Conservation (phyloP, 2,888 invertebrate species). For the Heliothis peltigera region DNA sequence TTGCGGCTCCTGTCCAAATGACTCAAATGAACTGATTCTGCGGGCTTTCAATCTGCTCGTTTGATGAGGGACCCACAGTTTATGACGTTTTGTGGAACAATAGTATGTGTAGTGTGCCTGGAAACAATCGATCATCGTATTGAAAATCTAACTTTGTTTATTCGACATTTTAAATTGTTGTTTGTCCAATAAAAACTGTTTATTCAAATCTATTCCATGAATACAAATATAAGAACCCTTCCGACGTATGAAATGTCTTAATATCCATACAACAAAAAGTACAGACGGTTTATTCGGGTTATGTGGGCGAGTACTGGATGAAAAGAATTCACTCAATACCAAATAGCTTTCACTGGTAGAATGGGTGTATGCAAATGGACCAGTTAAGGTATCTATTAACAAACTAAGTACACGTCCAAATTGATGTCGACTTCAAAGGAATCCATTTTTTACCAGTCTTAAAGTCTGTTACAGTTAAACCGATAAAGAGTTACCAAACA, state of each 20-base stretch:
- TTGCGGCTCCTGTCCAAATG: constrained; percentile 36
- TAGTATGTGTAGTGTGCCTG: constrained; percentile 12
- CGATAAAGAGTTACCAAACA: constrained; percentile 38
- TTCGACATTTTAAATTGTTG: constrained; percentile 1
- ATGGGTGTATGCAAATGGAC: constrained; percentile 57
- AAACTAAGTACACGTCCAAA: constrained; percentile 50
- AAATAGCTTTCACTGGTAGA: constrained; percentile 53
- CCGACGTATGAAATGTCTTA: constrained; percentile 26
- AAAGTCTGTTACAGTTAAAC: constrained; percentile 31
- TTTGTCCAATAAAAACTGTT: constrained; percentile 4
- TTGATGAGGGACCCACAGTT: constrained; percentile 56
- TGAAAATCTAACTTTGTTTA: not conserved
- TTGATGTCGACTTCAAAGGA: constrained; percentile 42
- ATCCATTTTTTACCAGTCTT: constrained; percentile 35
- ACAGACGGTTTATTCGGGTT: constrained; percentile 22
- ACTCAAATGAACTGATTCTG: constrained; percentile 48
- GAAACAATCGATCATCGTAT: constrained; percentile 50
- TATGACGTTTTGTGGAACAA: constrained; percentile 51
- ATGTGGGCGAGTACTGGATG: constrained; percentile 42
- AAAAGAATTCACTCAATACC: constrained; percentile 54
- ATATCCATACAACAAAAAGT: constrained; percentile 30
- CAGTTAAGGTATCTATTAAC: constrained; percentile 51
- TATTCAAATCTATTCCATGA: constrained; percentile 7
- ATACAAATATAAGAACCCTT: constrained; percentile 22
- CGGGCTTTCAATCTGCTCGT: constrained; percentile 36